Evolutionary conservation across 1,140 invertebrate genomes (phyloP).

Genomic region (Drosophila pectinifera): DNA sequence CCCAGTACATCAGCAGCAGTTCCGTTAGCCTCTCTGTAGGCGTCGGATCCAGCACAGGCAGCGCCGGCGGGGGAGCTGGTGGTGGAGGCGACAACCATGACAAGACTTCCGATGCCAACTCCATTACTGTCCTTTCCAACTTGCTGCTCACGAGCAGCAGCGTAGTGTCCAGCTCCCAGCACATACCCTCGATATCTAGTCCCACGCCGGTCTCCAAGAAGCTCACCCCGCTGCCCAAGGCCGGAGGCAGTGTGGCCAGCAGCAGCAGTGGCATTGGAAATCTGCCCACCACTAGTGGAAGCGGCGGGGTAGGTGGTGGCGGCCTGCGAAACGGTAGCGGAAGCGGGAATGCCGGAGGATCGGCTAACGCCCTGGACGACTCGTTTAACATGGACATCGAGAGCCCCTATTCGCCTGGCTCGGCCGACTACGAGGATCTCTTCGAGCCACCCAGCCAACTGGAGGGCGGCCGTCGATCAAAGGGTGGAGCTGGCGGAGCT

Average conservation of each 20-base stretch:
- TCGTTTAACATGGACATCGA: conserved; percentile 87
- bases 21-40: conserved; percentile 22
- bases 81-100: conserved; percentile 44
- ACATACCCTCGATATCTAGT: conserved; percentile 82
- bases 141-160: conserved; percentile 66
- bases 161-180: conserved; percentile 61
- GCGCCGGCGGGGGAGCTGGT: conserved; percentile 6
- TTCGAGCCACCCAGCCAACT: conserved; percentile 94
- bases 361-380: conserved; percentile 86
- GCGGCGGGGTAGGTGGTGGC: conserved; percentile 5
- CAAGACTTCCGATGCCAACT: conserved; percentile 53
- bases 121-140: conserved; percentile 79
- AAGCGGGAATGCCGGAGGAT: conserved; percentile 86
- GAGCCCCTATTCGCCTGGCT: conserved; percentile 94
- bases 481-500: too few species aligned
- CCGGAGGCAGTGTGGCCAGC: conserved; percentile 74
- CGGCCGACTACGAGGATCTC: conserved; percentile 93
- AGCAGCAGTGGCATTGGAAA: conserved; percentile 73
- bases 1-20: conserved; percentile 66
- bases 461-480: conserved; percentile 68
- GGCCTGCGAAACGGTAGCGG: conserved; percentile 66
- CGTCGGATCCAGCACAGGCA: conserved; percentile 20
- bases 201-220: conserved; percentile 60
- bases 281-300: conserved; percentile 45
- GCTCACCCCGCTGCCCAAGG: conserved; percentile 76